Evolutionary conservation across 2,113 vertebrate genomes (phyloP), one percentile per base, ranked within the genome.

Genomic region (Paramormyrops kingsleyae): DNA sequence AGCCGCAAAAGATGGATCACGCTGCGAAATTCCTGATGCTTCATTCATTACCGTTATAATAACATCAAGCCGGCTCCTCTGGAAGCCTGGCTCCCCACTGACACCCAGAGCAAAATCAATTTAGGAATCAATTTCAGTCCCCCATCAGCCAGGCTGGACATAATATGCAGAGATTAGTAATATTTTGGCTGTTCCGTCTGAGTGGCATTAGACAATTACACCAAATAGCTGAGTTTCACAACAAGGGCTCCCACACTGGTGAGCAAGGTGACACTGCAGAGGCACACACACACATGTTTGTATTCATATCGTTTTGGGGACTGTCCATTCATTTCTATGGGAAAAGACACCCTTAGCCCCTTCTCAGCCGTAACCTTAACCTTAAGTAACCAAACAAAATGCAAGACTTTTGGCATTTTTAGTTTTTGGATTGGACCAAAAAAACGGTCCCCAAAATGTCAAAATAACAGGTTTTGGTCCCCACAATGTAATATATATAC

Each of bases 41-140:
- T 90, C 90, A 90, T 90, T 90, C 90, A 90, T 90, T 97, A 97
- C 95, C 95, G 94, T 96, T 96, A 97, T 96, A 96, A 94, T 93
- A 95, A 80, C 95, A 95, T 96, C 96, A 96, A 96, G 95, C 92
- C 94, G 95, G 96, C 96, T 96, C 95, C 96, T 95, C 95, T 96
- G 95, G 94, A 96, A 93, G 95, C 24, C 15, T 5, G 93, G 94
- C 94, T 95, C 95, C 94, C 95, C 95, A 94, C 92, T 95, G 95
- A 95, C 94, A 95, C 95, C 96, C 95, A 96, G 94, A 97, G 96
- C 95, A 95, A 96, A 96, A 97, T 96, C 96, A 96, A 96, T 96
- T 94, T 96, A 94, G 93, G 95, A 94, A 95, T 96, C 93, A 93
- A 94, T 95, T 95, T 95, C 94, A 95, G 94, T 94, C 92, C 96